phyloP scores from a whole-genome alignment of 1,140 invertebrate genomes.

The Ceratitis capitata region DNA sequence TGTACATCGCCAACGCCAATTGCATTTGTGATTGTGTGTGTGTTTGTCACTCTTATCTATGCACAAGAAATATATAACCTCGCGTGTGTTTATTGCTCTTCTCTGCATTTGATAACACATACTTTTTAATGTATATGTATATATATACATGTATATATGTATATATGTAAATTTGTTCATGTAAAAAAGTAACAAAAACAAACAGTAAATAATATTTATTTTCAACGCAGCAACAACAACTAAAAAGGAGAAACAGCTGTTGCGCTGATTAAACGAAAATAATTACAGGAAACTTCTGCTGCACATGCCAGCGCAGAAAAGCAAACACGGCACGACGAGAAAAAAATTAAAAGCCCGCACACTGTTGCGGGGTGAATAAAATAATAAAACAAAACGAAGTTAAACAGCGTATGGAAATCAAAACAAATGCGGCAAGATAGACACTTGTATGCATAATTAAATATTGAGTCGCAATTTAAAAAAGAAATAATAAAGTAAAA shows the following conservation, averaged over 20 bases:
- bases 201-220: background rate
- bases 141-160: too few species aligned
- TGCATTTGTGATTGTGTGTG: background rate
- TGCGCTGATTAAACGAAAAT: slow-evolving; percentile 19
- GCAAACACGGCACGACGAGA: too few species aligned
- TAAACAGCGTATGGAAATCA: slow-evolving; percentile 4
- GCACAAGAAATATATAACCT: background rate
- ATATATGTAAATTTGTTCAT: background rate
- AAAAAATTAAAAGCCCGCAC: background rate
- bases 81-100: background rate
- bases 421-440: slow-evolving; percentile 17
- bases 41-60: background rate
- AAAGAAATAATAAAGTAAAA: background rate
- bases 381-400: background rate
- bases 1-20: too few species aligned
- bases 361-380: background rate
- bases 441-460: slow-evolving; percentile 38
- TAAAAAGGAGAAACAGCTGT: background rate
- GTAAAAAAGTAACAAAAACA: background rate
- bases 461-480: background rate
- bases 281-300: background rate
- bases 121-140: too few species aligned
- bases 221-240: background rate
- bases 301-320: too few species aligned
- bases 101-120: too few species aligned